Evolutionary conservation across 2,888 invertebrate genomes (phyloP).

Genomic region (Drosophila anceps): DNA sequence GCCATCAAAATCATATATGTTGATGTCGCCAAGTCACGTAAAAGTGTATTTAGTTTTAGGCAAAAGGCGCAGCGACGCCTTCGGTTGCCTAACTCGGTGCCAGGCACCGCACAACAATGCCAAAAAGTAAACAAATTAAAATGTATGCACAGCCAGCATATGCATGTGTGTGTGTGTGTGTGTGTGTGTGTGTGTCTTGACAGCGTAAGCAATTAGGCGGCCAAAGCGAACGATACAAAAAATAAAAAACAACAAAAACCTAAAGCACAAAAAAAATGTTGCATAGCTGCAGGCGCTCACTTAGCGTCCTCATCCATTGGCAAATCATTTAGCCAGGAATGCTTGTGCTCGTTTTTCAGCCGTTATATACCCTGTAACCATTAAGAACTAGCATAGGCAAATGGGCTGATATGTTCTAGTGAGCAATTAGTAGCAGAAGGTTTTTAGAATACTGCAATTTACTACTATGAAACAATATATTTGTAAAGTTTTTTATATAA

Average conservation of each 20-base stretch:
- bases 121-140: slow-evolving; percentile 77
- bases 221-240: slow-evolving; percentile 17
- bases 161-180: slow-evolving; percentile 30
- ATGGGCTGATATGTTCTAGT: not conserved
- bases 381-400: not conserved
- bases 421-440: no score
- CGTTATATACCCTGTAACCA: slow-evolving; percentile 28
- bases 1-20: slow-evolving; percentile 66
- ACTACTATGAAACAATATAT: no score
- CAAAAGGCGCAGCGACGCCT: slow-evolving; percentile 36
- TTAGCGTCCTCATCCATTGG: slow-evolving; percentile 45
- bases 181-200: slow-evolving; percentile 52
- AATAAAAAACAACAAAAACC: slow-evolving; percentile 23
- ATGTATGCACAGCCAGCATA: slow-evolving; percentile 69
- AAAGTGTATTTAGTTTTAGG: slow-evolving; percentile 75
- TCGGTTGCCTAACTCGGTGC: slow-evolving; percentile 36
- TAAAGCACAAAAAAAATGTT: slow-evolving; percentile 45
- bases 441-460: no score
- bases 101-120: slow-evolving; percentile 64
- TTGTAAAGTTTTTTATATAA: no score
- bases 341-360: slow-evolving; percentile 39
- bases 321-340: slow-evolving; percentile 69
- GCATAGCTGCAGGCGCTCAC: slow-evolving; percentile 69
- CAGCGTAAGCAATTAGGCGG: slow-evolving; percentile 61
- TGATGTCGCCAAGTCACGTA: slow-evolving; percentile 78